Base-by-base conservation (phyloP, 2,888 invertebrate species). In the Ophion obscuratus region DNA sequence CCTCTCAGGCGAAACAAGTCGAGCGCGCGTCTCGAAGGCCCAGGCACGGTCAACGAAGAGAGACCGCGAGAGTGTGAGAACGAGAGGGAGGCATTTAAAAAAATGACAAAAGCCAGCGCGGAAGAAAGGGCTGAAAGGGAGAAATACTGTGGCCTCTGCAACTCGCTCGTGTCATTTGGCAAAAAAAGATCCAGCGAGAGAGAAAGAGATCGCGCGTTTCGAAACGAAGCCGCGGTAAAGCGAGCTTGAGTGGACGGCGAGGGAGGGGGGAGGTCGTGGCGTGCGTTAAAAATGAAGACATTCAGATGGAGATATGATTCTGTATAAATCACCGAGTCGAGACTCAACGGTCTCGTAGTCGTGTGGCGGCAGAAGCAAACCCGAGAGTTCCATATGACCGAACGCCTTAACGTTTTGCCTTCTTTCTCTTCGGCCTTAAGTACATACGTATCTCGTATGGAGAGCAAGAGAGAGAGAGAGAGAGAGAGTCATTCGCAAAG, bases 261-360 rank as follows among this genome's bases (percentile, higher is more conserved):
- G 80, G 57, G 61, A 71, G 79, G 64, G 59, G 66, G 61, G 87
- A 90, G 86, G 91, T 88, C 85, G 89, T 88, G 89, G 84, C 87
- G 90, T 90, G 91, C 91, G 92, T 92, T 93, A 92, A 93, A 93
- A 93, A 93, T 93, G 93, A 93, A 93, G 93, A 93, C 93, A 91
- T 93, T 93, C 92, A 91, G 92, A 92, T 92, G 92, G 90, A 93
- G 93, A 93, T 92, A 93, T 91, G 92, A 93, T 93, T 93, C 93
- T 91, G 91, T 92, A 92, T 93, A 93, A 93, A 93, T 93, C 92
- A 92, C 91, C 88, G 89, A 88, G 82, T 89, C 82, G 88, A 87
- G 86, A 87, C 87, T 88, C 88, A 59, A 77, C 83, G 81, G 75
- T 77, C 57, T 74, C 79, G 79, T 66, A 80, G 78, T 82, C 78